phyloP scores from a whole-genome alignment of 1,140 invertebrate genomes.

The Colletes gigas region DNA sequence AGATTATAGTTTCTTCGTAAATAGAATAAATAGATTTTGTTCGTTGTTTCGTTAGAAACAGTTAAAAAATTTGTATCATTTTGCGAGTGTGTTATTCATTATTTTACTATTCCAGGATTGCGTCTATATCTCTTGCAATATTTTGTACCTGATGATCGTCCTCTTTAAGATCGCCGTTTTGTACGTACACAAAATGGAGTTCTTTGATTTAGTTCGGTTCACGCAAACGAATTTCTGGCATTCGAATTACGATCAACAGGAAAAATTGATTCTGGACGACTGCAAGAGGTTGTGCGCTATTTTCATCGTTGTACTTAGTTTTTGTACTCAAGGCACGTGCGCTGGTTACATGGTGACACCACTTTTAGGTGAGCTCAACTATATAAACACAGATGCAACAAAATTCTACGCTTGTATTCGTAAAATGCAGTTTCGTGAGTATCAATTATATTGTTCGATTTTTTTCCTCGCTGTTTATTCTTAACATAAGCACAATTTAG shows the following conservation, averaged over 20 bases:
- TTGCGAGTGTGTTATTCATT: no score
- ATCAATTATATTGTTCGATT: no score
- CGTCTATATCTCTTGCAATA: constrained; percentile 34
- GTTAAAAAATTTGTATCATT: no score
- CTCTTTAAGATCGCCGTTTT: constrained; percentile 48
- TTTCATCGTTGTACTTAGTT: background rate
- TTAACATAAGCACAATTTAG: background rate
- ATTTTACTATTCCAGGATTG: constrained; percentile 39
- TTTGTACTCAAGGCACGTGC: background rate
- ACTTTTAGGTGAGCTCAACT: background rate
- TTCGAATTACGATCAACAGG: constrained; percentile 15
- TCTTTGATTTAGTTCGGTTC: constrained; percentile 39
- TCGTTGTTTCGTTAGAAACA: background rate
- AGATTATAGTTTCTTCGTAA: no score
- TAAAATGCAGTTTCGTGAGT: no score
- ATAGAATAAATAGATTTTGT: no score
- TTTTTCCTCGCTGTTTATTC: no score
- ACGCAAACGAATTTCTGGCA: constrained; percentile 61
- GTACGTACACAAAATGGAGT: background rate
- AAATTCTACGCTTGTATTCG: background rate
- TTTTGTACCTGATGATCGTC: constrained; percentile 42
- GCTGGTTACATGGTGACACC: constrained; percentile 7
- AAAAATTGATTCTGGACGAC: background rate
- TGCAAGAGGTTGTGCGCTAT: background rate
- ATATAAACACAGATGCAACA: background rate